A percentile compares a stretch with the other conserved stretches of the same genome.
Evolutionary conservation across 2,888 invertebrate species (phyloP).

Genomic region (Cynaeus angustus): DNA sequence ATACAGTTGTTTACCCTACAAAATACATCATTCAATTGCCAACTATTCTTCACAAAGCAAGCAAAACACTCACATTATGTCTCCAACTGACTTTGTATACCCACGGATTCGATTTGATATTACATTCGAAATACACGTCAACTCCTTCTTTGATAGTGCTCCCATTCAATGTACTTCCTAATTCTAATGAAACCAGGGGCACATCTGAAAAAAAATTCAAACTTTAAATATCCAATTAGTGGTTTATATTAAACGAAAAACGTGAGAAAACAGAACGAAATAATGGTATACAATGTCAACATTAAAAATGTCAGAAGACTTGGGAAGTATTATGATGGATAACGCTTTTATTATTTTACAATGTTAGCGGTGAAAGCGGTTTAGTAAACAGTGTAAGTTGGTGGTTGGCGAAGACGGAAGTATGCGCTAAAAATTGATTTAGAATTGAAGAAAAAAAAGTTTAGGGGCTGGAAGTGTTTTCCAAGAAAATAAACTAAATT

Average conservation of each 20-base stretch:
- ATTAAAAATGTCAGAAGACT: slow-evolving; percentile 32
- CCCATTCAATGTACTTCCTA: slow-evolving; percentile 88
- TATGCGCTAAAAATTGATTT: no score
- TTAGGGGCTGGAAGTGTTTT: no score
- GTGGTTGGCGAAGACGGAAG: not conserved
- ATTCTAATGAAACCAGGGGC: slow-evolving; percentile 86
- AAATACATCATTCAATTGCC: slow-evolving; percentile 28
- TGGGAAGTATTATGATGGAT: slow-evolving; percentile 29
- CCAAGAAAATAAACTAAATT: no score
- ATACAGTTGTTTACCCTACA: slow-evolving; percentile 83
- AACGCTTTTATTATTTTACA: slow-evolving; percentile 36
- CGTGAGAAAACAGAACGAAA: slow-evolving; percentile 13
- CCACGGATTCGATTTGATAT: slow-evolving; percentile 91
- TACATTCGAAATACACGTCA: slow-evolving; percentile 94
- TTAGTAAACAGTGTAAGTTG: slow-evolving; percentile 29
- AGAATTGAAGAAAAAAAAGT: no score
- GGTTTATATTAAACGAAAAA: no score
- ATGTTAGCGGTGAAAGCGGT: slow-evolving; percentile 1
- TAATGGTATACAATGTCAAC: slow-evolving; percentile 14
- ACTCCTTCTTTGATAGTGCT: slow-evolving; percentile 89
- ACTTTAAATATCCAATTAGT: no score
- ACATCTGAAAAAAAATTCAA: slow-evolving; percentile 77
- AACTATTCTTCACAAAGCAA: slow-evolving; percentile 4
- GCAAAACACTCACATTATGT: slow-evolving; percentile 78
- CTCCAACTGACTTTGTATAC: slow-evolving; percentile 85